phyloP scores from a whole-genome alignment of 2,888 invertebrate genomes.

The Tolmerus cingulatus region DNA sequence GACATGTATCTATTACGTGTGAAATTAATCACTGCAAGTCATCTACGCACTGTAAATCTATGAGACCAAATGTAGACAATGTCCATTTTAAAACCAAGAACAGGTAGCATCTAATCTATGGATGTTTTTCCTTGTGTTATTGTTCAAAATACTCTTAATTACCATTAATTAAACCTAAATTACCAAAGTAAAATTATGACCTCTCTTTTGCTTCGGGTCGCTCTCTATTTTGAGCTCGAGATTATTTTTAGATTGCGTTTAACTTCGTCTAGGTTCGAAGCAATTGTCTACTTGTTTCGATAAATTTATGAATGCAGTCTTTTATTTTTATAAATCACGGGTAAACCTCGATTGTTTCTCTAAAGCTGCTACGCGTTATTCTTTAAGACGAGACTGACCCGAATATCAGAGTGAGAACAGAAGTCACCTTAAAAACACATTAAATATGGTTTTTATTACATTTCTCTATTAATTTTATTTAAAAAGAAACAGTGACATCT shows the following conservation, averaged over 20 bases:
- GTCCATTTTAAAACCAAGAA: background rate
- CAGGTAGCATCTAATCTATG: background rate
- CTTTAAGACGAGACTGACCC: background rate
- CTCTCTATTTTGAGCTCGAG: background rate
- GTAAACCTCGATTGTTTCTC: background rate
- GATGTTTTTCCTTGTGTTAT: background rate
- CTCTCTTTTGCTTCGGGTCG: background rate
- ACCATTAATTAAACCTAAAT: conserved; percentile 10
- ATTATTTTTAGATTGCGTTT: background rate
- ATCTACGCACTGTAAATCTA: background rate
- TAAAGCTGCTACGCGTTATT: background rate
- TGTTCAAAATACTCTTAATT: conserved; percentile 14
- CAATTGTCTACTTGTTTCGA: background rate
- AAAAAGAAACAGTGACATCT: conserved; percentile 27
- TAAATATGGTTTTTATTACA: conserved; percentile 21
- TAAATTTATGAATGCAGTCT: conserved; percentile 24
- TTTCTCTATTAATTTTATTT: conserved; percentile 24
- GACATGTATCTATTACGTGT: background rate
- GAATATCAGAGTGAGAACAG: background rate
- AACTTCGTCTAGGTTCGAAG: background rate
- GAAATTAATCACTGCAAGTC: background rate
- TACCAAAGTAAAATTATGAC: background rate
- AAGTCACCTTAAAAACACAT: conserved; percentile 13
- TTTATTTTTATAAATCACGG: conserved; percentile 8
- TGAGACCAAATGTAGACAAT: background rate